These are phyloP conservation scores for Engraulis encrasicolus DNA, from an alignment of 2,113 vertebrate genomes.

Conservation along the genomic window DNA sequence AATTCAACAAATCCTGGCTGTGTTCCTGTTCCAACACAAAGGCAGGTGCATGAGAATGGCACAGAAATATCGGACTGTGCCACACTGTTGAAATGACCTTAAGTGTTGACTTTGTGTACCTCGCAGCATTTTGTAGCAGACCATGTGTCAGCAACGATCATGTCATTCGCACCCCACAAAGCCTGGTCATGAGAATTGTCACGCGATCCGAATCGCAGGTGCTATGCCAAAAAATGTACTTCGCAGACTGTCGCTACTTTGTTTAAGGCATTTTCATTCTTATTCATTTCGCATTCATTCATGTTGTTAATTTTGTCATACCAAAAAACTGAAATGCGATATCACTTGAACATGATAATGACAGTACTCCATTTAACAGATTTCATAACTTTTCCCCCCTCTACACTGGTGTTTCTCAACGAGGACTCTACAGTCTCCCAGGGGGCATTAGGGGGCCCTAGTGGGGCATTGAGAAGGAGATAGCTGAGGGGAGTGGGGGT, in stretches of 20 bases:
- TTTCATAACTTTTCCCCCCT: too few relatives aligned
- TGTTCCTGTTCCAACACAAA: too few relatives aligned
- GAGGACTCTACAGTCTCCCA: too few relatives aligned
- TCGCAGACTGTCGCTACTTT: background rate
- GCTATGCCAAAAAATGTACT: background rate
- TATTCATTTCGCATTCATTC: background rate
- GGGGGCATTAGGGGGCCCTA: too few relatives aligned
- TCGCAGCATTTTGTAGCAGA: background rate
- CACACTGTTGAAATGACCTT: background rate
- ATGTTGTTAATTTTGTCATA: background rate
- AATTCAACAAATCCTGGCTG: too few relatives aligned
- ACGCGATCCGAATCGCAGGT: background rate
- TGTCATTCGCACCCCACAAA: background rate
- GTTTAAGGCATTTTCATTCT: background rate
- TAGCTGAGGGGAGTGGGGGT: too few relatives aligned
- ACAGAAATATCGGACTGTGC: background rate
- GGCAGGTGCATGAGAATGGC: background rate
- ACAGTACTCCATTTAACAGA: background rate
- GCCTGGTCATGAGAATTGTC: background rate
- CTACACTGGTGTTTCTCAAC: too few relatives aligned
- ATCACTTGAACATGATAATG: background rate
- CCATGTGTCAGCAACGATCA: conserved; percentile 13
- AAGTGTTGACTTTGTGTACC: conserved; percentile 16
- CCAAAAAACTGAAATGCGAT: background rate
- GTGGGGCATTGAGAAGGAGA: too few relatives aligned